These are phyloP conservation scores for Plebejus melissa DNA, from an alignment of 2,888 invertebrate species.

Conservation along the genomic window DNA sequence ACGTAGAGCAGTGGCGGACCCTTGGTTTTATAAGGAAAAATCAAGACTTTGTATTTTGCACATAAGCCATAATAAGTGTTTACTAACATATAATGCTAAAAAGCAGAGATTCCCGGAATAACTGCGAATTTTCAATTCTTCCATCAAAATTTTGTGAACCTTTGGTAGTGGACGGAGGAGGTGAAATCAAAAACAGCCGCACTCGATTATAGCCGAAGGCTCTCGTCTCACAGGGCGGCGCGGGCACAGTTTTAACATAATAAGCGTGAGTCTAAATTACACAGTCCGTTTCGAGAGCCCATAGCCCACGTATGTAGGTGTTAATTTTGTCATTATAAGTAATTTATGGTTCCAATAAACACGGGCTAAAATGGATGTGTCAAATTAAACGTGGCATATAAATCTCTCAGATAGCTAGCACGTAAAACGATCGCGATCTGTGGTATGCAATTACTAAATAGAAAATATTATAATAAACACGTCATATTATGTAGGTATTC, in stretches of 20 bases:
- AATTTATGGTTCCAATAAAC: conserved; percentile 23
- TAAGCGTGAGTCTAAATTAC: conserved; percentile 53
- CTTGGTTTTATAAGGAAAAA: conserved; percentile 44
- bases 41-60: background rate
- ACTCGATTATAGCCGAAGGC: conserved; percentile 53
- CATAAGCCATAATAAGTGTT: too few species aligned
- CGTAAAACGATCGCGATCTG: background rate
- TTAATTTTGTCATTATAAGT: conserved; percentile 36
- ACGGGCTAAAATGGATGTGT: conserved; percentile 1
- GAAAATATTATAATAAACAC: background rate
- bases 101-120: background rate
- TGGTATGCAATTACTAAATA: background rate
- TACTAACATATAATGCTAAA: too few species aligned
- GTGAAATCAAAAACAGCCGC: conserved; percentile 53
- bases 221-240: conserved; percentile 54
- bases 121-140: conserved; percentile 28
- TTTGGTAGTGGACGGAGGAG: conserved; percentile 45
- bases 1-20: too few species aligned
- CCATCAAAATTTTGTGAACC: conserved; percentile 37
- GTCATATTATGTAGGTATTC: background rate
- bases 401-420: background rate
- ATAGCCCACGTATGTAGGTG: conserved; percentile 36
- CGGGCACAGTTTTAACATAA: conserved; percentile 51
- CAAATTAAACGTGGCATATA: conserved; percentile 11
- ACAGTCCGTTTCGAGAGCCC: conserved; percentile 42